Evolutionary conservation across 2,113 vertebrate species (phyloP).

Genomic region (Paralichthys olivaceus): DNA sequence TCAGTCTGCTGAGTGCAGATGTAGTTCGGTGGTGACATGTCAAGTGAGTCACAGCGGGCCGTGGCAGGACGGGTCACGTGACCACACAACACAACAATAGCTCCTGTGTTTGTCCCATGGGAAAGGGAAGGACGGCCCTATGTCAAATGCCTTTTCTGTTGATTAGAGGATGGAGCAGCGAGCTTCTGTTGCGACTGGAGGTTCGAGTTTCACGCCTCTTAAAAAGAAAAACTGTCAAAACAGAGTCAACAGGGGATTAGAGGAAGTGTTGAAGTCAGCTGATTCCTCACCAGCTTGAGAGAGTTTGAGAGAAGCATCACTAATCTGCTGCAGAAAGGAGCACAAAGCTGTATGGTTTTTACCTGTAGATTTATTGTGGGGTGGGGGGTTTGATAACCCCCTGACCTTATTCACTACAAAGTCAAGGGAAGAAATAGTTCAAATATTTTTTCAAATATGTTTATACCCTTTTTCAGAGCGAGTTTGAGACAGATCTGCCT

Average conservation of each 20-base stretch:
- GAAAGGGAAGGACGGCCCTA: conserved; percentile 25
- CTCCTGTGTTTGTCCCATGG: conserved; percentile 25
- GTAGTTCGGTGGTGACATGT: conserved; percentile 3
- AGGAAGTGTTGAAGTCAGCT: conserved; percentile 14
- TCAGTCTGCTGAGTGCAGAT: conserved; percentile 9
- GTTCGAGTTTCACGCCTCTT: conserved; percentile 2
- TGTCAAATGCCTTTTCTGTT: neutral
- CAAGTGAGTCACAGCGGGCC: conserved; percentile 14
- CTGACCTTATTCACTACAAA: neutral
- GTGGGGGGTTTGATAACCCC: too few species aligned
- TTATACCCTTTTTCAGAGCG: too few species aligned
- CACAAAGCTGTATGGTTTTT: neutral
- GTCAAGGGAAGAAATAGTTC: too few species aligned
- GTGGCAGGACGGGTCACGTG: conserved; percentile 30
- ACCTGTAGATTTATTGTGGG: too few species aligned
- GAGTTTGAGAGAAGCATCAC: neutral
- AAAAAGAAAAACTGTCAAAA: conserved; percentile 2
- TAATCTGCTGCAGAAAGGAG: conserved; percentile 24
- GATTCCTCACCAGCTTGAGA: neutral
- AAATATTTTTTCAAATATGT: too few species aligned
- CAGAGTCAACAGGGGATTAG: conserved; percentile 23
- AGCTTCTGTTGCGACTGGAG: neutral
- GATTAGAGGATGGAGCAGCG: neutral
- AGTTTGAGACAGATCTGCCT: too few species aligned
- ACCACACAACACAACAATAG: conserved; percentile 42